Evolutionary conservation across 2,888 invertebrate species (phyloP).

Genomic region (Ochropacha duplaris): DNA sequence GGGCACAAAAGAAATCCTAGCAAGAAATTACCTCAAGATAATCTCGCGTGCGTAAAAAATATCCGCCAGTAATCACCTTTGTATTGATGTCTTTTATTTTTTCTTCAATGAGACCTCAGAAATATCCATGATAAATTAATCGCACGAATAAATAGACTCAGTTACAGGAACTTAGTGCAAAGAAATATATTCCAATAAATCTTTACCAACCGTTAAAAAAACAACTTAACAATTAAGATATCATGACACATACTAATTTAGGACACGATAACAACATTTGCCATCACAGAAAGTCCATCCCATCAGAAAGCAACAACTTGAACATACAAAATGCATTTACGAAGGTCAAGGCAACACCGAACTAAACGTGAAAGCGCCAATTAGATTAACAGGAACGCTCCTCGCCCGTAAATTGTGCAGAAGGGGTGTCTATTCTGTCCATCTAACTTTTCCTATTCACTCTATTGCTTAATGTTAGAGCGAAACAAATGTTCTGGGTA

Average conservation of each 20-base stretch:
- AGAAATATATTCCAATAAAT: background rate
- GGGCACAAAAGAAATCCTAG: conserved; percentile 38
- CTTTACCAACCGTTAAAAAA: background rate
- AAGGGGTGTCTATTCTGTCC: conserved; percentile 47
- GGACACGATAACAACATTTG: background rate
- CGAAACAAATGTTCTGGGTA: conserved; percentile 47
- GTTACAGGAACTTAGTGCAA: too few relatives aligned
- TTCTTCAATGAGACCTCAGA: background rate
- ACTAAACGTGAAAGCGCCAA: conserved; percentile 74
- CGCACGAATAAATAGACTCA: too few relatives aligned
- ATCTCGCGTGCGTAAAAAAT: conserved; percentile 35
- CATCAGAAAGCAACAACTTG: conserved; percentile 41
- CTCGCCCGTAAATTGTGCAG: conserved; percentile 68
- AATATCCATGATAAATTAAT: background rate
- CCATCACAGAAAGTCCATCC: conserved; percentile 4
- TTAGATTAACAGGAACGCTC: conserved; percentile 73
- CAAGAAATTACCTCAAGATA: conserved; percentile 38
- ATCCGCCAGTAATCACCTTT: conserved; percentile 13
- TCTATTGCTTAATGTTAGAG: conserved; percentile 40
- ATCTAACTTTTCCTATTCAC: conserved; percentile 44
- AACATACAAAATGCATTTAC: conserved; percentile 72
- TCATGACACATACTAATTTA: background rate
- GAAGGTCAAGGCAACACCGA: conserved; percentile 73
- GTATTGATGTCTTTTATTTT: background rate
- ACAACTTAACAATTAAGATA: background rate